Evolutionary conservation across 2,797 vertebrate genomes (phyloP).

Genomic region (Malurus splendens): DNA sequence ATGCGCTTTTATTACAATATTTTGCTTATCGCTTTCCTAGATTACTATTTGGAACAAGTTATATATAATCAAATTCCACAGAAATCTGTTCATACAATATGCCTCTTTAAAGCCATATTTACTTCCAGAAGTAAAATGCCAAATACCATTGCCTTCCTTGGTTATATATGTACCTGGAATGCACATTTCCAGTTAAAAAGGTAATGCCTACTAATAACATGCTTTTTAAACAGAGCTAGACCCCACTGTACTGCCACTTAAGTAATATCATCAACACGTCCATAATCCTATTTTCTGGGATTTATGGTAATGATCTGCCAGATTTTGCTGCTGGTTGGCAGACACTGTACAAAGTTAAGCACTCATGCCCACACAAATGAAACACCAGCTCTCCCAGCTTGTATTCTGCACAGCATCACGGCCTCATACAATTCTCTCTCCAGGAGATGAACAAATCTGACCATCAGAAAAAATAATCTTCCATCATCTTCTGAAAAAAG

Average conservation of each 20-base stretch:
- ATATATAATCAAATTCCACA: background rate
- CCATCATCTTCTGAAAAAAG: background rate
- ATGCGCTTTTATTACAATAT: background rate
- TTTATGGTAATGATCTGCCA: slow-evolving; percentile 33
- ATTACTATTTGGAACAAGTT: background rate
- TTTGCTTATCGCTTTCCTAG: background rate
- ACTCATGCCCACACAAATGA: background rate
- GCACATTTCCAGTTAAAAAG: background rate
- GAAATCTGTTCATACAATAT: background rate
- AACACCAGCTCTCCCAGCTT: background rate
- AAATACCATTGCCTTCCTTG: background rate
- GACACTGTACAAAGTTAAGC: background rate
- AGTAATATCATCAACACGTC: slow-evolving; percentile 17
- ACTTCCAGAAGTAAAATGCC: background rate
- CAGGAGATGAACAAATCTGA: background rate
- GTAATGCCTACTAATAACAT: background rate
- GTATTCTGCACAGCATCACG: background rate
- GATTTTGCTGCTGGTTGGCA: slow-evolving; percentile 17
- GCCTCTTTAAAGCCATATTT: background rate
- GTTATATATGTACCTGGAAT: background rate
- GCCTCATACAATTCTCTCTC: background rate
- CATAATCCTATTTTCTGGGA: slow-evolving; percentile 46
- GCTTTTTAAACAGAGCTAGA: background rate
- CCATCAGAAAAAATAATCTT: background rate
- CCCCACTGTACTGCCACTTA: slow-evolving; percentile 26